A percentile compares a stretch with the other conserved stretches of the same genome.
Conservation (phyloP, 1,140 invertebrate species). For the Contarinia nasturtii region DNA sequence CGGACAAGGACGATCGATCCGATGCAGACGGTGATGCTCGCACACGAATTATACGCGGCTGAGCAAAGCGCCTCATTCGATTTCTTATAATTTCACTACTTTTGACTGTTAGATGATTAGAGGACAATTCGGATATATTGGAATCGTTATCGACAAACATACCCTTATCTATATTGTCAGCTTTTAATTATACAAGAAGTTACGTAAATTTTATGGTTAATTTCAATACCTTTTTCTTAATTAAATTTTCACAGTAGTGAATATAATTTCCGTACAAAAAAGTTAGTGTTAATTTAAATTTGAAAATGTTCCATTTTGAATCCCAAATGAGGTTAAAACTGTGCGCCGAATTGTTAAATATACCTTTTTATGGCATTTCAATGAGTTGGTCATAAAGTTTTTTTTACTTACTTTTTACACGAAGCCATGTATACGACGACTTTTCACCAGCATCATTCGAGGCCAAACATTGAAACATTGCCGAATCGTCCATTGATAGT, state of each 20-base stretch:
- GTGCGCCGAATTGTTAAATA: no score
- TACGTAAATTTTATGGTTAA: not conserved
- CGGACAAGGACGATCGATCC: constrained; percentile 6
- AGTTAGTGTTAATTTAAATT: not conserved
- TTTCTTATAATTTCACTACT: not conserved
- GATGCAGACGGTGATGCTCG: constrained; percentile 14
- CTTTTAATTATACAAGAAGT: not conserved
- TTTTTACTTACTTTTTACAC: constrained; percentile 79
- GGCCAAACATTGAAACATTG: constrained; percentile 91
- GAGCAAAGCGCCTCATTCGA: constrained; percentile 21
- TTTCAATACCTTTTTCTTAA: no score
- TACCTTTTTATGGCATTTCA: no score
- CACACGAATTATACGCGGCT: constrained; percentile 21
- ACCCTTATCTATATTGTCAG: not conserved
- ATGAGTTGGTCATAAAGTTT: no score
- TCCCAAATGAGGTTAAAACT: no score
- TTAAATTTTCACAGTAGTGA: no score
- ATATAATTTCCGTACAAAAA: not conserved
- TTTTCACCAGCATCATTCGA: constrained; percentile 74
- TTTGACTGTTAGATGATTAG: no score
- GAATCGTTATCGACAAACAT: not conserved
- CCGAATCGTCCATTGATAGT: constrained; percentile 68
- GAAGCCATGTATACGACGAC: constrained; percentile 76
- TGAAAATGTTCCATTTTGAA: not conserved
- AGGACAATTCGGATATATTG: not conserved